Evolutionary conservation across 2,797 vertebrate genomes (phyloP).

Genomic region (Triplophysa yarkandensis): DNA sequence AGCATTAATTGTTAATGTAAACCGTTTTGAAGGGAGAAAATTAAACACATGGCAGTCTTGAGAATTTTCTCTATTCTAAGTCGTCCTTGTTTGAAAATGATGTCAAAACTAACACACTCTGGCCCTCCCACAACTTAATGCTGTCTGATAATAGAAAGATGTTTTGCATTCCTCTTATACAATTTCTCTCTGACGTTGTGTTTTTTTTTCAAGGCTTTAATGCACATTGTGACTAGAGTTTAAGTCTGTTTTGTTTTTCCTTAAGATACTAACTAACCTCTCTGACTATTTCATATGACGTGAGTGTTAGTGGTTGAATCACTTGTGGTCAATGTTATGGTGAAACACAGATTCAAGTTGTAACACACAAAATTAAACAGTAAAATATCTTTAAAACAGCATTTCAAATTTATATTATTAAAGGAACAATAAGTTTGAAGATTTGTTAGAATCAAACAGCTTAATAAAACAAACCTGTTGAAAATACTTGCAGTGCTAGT

Average conservation of each 20-base stretch:
- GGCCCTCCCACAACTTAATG: not conserved
- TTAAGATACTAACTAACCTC: slow-evolving; percentile 36
- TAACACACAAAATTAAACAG: slow-evolving; percentile 6
- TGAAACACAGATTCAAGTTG: slow-evolving; percentile 34
- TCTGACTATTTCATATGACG: slow-evolving; percentile 28
- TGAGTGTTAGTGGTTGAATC: slow-evolving; percentile 30
- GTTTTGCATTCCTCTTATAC: not conserved
- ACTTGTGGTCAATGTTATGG: slow-evolving; percentile 25
- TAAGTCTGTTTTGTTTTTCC: slow-evolving; percentile 9
- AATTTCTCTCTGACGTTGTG: slow-evolving; percentile 9
- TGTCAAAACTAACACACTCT: not conserved
- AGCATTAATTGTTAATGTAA: slow-evolving; percentile 63
- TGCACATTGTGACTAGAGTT: slow-evolving; percentile 8
- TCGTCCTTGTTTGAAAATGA: slow-evolving; percentile 2
- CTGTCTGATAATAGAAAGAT: not conserved
- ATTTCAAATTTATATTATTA: slow-evolving; percentile 44
- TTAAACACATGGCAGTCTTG: slow-evolving; percentile 45
- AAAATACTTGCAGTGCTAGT: slow-evolving; percentile 47
- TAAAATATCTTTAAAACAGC: slow-evolving; percentile 24
- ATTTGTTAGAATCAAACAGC: slow-evolving; percentile 53
- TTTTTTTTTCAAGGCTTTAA: not conserved
- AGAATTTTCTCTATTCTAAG: slow-evolving; percentile 39
- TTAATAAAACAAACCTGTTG: slow-evolving; percentile 57
- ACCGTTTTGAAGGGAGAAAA: slow-evolving; percentile 52
- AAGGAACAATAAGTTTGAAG: slow-evolving; percentile 48